These are phyloP conservation scores for Falco concolor DNA, from an alignment of 2,797 vertebrate species.

Conservation along the genomic window DNA sequence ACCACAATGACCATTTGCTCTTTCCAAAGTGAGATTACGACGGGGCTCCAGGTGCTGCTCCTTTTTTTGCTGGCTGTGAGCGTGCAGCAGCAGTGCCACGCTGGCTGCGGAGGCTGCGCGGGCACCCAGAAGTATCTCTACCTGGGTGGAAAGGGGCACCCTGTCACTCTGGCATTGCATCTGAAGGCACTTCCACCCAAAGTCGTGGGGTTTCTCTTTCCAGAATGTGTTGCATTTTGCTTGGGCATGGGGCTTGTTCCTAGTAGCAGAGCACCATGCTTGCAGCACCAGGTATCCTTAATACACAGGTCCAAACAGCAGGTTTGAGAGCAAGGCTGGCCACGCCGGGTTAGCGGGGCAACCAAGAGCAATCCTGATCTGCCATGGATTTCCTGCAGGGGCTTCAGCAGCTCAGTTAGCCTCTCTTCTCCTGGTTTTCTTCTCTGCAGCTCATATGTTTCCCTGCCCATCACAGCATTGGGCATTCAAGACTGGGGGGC, in stretches of 20 bases:
- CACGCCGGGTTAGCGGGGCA: neutral
- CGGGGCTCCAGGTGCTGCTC: neutral
- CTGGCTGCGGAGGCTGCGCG: neutral
- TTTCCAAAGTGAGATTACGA: neutral
- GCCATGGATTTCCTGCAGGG: neutral
- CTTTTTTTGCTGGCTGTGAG: neutral
- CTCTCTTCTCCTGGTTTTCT: neutral
- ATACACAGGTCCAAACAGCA: neutral
- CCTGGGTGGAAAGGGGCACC: neutral
- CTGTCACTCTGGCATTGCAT: neutral
- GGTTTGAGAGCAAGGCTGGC: neutral
- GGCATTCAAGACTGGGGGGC: neutral
- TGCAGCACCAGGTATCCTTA: neutral
- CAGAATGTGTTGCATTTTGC: neutral
- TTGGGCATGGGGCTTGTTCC: neutral
- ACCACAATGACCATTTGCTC: neutral
- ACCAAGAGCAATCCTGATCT: rapidly evolving
- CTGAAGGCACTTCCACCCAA: neutral
- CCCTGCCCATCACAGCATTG: neutral
- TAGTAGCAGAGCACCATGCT: too few relatives aligned
- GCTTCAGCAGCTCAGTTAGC: neutral
- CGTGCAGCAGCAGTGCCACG: neutral
- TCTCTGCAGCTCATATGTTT: neutral
- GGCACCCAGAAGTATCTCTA: neutral
- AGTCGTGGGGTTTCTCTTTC: neutral